Percentiles rank a stretch among this genome's conserved stretches.
Evolutionary conservation across 1,140 invertebrate species (phyloP).

Genomic region (Cotesia glomerata): DNA sequence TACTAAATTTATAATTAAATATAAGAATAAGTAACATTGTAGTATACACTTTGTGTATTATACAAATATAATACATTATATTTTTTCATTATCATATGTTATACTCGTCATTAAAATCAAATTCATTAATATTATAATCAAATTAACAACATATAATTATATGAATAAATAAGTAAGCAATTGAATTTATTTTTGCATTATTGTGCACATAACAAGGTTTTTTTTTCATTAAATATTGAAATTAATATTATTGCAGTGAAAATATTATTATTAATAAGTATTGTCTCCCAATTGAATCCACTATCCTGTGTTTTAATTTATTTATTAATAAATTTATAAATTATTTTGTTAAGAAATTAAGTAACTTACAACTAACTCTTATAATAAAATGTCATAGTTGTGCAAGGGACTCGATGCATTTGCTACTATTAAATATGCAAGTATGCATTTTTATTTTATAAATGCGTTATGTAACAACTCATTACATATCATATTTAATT

Average conservation of each 20-base stretch:
- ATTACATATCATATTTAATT: neutral
- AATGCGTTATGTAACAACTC: neutral
- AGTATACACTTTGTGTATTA: constrained; percentile 32
- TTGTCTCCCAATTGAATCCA: neutral
- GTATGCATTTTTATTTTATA: neutral
- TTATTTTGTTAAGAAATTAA: neutral
- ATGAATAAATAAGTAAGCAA: neutral
- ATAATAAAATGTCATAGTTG: constrained; percentile 5
- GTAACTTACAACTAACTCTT: neutral
- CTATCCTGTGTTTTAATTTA: neutral
- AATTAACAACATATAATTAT: constrained; percentile 1
- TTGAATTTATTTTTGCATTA: neutral
- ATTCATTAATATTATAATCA: neutral
- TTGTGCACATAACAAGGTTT: neutral
- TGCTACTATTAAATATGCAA: constrained; percentile 3
- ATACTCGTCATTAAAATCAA: neutral
- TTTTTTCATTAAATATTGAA: neutral
- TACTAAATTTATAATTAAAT: constrained; percentile 17
- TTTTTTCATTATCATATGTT: constrained; percentile 15
- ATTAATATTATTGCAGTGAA: neutral
- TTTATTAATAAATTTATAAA: neutral
- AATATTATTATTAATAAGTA: neutral
- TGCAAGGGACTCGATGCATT: constrained; percentile 4
- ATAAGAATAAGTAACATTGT: constrained; percentile 35
- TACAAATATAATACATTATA: constrained; percentile 40